Evolutionary conservation across 1,140 invertebrate genomes (phyloP).

Genomic region (Popillia japonica): DNA sequence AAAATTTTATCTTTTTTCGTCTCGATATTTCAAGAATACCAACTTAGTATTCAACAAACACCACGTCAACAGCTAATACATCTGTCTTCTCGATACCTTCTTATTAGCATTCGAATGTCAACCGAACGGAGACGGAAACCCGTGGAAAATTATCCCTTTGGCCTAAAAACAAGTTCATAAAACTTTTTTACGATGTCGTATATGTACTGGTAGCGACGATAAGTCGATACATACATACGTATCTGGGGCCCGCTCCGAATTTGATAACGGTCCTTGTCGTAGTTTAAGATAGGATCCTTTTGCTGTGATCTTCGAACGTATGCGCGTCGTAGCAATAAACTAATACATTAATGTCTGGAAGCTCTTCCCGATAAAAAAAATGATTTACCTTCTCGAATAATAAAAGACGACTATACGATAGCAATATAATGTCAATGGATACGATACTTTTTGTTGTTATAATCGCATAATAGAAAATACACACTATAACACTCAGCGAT

Average conservation of each 20-base stretch:
- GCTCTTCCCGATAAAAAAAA: conserved; percentile 3
- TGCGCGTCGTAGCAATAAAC: conserved; percentile 8
- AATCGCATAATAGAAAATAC: too few species aligned
- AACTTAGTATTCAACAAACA: not conserved
- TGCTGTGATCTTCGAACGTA: not conserved
- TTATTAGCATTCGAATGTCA: not conserved
- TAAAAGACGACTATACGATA: conserved; percentile 1
- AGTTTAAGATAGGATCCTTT: conserved; percentile 7
- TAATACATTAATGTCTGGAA: conserved; percentile 1
- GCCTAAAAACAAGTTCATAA: conserved; percentile 25
- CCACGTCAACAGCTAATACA: not conserved
- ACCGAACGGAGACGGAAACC: not conserved
- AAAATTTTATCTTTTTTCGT: too few species aligned
- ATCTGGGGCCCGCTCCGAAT: conserved; percentile 6
- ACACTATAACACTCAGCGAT: too few species aligned
- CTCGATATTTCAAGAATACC: too few species aligned
- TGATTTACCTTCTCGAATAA: conserved; percentile 22
- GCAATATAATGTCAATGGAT: not conserved
- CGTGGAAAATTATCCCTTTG: conserved; percentile 4
- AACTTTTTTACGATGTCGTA: conserved; percentile 26
- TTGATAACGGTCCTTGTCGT: not conserved
- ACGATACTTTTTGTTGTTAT: not conserved
- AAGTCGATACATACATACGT: conserved; percentile 27
- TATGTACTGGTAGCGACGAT: conserved; percentile 21
- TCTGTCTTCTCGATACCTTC: not conserved